Percentiles rank a stretch among this genome's conserved stretches.
Conservation (phyloP, 2,113 vertebrate genomes). For the Empidonax alnorum region DNA sequence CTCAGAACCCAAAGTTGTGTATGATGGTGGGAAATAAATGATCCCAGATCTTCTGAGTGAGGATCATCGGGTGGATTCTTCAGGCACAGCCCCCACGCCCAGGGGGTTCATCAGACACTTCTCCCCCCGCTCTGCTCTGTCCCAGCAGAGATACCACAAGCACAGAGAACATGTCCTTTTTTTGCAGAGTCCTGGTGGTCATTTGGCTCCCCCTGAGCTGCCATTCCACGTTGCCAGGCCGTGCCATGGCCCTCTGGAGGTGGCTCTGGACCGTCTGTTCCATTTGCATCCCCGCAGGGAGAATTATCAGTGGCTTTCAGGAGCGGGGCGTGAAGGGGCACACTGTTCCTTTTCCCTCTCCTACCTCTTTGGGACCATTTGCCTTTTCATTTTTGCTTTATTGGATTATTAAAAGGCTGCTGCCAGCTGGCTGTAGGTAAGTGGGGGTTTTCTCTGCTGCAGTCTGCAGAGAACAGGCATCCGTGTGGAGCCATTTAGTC, state of each 20-base stretch:
- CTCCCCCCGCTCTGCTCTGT: not conserved
- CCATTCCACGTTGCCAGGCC: accelerated
- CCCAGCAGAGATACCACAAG: not conserved
- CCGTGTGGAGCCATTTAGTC: not conserved
- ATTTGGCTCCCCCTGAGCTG: not conserved
- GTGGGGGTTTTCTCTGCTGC: not conserved
- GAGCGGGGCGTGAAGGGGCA: not conserved
- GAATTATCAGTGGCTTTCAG: not conserved
- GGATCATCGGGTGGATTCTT: accelerated
- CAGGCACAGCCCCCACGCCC: not conserved
- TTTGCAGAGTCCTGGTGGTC: not conserved
- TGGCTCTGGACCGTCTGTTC: not conserved
- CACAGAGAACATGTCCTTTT: not conserved
- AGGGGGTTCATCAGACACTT: not conserved
- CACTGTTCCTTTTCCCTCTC: not conserved
- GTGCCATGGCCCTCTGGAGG: accelerated
- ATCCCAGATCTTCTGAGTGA: not conserved
- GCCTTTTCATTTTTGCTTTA: not conserved
- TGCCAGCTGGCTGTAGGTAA: conserved; percentile 24
- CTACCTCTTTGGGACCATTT: not conserved
- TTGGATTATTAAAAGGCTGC: not conserved
- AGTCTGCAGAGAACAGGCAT: not conserved
- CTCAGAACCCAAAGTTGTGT: not conserved
- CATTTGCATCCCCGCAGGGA: not conserved
- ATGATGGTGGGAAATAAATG: not conserved